Conservation (phyloP, 2,888 invertebrate genomes). For the Leptinotarsa peninsularis region DNA sequence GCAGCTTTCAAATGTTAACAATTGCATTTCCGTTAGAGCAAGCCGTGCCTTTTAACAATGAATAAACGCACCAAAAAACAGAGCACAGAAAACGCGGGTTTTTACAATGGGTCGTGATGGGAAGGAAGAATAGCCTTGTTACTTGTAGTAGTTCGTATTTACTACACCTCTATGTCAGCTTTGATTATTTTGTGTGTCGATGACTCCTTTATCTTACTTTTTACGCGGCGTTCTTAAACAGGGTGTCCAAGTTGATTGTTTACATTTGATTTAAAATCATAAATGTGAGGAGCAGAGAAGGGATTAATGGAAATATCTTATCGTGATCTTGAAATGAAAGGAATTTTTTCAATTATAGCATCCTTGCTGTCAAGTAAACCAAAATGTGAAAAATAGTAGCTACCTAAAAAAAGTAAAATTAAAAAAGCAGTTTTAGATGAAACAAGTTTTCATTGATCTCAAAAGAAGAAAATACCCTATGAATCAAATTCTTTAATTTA, state of each 20-base stretch:
- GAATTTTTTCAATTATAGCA: too few relatives aligned
- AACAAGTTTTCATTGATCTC: too few relatives aligned
- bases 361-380: too few relatives aligned
- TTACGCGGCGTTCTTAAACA: constrained; percentile 6
- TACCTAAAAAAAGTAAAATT: too few relatives aligned
- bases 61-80: constrained; percentile 36
- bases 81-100: constrained; percentile 37
- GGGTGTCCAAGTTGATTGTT: not conserved
- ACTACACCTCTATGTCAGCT: constrained; percentile 16
- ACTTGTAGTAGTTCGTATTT: constrained; percentile 29
- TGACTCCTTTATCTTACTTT: constrained; percentile 34
- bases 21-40: constrained; percentile 44
- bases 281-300: too few relatives aligned
- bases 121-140: constrained; percentile 43
- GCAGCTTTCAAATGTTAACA: constrained; percentile 24
- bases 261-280: not conserved
- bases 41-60: constrained; percentile 42
- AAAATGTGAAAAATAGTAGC: too few relatives aligned
- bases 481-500: too few relatives aligned
- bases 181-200: constrained; percentile 39
- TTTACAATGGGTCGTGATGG: constrained; percentile 31
- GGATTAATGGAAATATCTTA: too few relatives aligned
- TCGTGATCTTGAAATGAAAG: too few relatives aligned
- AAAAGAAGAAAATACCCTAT: too few relatives aligned
- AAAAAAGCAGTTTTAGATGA: too few relatives aligned